These are phyloP conservation scores for Microtus agrestis DNA, from an alignment of 2,797 vertebrate species.

Conservation along the genomic window DNA sequence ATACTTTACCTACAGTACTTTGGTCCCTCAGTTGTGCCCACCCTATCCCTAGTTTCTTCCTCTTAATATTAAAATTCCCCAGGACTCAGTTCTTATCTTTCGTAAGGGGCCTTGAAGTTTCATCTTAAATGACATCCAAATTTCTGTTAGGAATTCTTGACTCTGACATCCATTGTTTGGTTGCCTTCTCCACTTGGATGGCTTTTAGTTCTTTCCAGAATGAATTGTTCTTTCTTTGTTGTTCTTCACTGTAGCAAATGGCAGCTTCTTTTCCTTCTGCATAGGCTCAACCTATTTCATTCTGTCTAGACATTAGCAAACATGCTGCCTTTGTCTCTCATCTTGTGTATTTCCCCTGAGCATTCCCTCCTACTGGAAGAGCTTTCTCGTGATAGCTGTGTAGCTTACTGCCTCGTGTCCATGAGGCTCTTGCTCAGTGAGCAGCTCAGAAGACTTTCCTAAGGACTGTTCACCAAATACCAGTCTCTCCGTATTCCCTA, in stretches of 20 bases:
- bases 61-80: background rate
- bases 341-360: background rate
- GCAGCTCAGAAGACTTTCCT: background rate
- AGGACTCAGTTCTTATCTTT: background rate
- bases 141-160: background rate
- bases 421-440: background rate
- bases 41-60: background rate
- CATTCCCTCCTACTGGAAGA: background rate
- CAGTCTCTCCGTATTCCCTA: fast-evolving
- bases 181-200: background rate
- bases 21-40: background rate
- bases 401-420: background rate
- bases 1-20: background rate
- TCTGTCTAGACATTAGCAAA: background rate
- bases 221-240: background rate
- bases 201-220: background rate
- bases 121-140: background rate
- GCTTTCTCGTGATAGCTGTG: background rate
- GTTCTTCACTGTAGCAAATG: background rate
- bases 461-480: background rate
- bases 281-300: background rate
- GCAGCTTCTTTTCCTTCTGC: background rate
- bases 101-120: background rate
- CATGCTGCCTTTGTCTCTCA: background rate
- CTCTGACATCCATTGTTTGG: background rate